phyloP scores from a whole-genome alignment of 2,113 vertebrate species.

The Suricata suricatta region DNA sequence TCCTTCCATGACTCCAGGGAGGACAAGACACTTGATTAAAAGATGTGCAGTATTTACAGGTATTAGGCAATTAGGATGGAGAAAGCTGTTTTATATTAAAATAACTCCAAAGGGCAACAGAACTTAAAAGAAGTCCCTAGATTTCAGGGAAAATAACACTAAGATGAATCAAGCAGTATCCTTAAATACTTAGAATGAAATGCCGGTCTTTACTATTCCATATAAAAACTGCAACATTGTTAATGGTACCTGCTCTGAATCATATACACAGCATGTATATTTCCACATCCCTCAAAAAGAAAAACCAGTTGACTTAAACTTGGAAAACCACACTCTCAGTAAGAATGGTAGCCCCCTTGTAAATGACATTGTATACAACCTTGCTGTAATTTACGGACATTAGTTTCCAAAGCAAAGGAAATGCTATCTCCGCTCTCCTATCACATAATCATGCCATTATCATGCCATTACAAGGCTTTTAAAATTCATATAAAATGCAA shows the following conservation, averaged over 20 bases:
- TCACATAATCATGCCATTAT: neutral
- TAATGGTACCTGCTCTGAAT: neutral
- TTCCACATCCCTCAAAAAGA: neutral
- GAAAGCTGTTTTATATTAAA: neutral
- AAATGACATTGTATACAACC: fast-evolving
- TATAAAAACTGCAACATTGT: neutral
- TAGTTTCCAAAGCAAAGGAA: neutral
- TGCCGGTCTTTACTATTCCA: neutral
- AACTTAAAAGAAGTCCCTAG: neutral
- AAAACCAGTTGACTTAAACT: neutral
- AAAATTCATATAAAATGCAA: neutral
- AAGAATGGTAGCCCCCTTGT: fast-evolving
- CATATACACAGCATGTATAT: neutral
- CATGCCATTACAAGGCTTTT: neutral
- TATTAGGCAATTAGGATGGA: neutral
- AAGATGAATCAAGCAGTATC: neutral
- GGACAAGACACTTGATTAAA: neutral
- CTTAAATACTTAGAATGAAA: neutral
- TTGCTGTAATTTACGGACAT: neutral
- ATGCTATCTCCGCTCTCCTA: too few species aligned
- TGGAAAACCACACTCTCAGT: neutral
- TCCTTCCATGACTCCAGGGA: neutral
- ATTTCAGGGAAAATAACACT: neutral
- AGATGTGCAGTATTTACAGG: neutral
- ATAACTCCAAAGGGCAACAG: neutral